Base-by-base conservation (phyloP, 2,888 invertebrate genomes). In the Odontothrips loti region DNA sequence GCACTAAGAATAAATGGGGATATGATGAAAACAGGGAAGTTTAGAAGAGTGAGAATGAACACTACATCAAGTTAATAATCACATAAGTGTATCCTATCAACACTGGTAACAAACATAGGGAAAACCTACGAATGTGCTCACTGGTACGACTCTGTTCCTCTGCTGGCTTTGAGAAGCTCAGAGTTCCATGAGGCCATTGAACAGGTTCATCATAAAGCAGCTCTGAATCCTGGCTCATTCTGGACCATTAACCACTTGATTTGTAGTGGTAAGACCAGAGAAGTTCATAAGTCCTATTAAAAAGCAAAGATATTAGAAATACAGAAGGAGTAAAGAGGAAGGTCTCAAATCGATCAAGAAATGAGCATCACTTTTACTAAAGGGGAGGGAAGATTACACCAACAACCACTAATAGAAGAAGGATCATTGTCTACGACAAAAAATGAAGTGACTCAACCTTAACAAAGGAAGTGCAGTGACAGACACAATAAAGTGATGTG, bases 51-150 rank as follows among this genome's bases (percentile, higher is more conserved):
- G 0, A 75, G 12, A 27, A 12, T 27, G 34, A 6, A 43, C 34
- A 43, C 34, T 43, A 43, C 34, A 6, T 43, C 34, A 43, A 6
- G 34, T 43, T 43, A 4, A 43, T 43, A 43, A 43, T 43, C 34
- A 43, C 34, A 2, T 43, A 43, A 43, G 34, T 4, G 34, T 43
- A 6, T 43, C 6, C 3, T 43, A 4, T 43, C 34, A 4, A 43
- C 34, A 43, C 2, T 43, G 2, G 34, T 43, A 43, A 43, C 34
- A 43, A 43, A 4, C 34, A 43, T 2, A 43, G 34, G n/a, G 23
- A 27, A 75, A 27, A 75, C 68, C 68, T 75, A 75, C 68, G 68
- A 27, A 75, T 75, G 68, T 75, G 68, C 23, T 75, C 68, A 27
- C 68, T 75, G 12, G 68, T 75, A 27, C 12, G 68, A 27, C 68